Evolutionary conservation across 2,888 invertebrate species (phyloP).

Genomic region (Nasonia oneida): DNA sequence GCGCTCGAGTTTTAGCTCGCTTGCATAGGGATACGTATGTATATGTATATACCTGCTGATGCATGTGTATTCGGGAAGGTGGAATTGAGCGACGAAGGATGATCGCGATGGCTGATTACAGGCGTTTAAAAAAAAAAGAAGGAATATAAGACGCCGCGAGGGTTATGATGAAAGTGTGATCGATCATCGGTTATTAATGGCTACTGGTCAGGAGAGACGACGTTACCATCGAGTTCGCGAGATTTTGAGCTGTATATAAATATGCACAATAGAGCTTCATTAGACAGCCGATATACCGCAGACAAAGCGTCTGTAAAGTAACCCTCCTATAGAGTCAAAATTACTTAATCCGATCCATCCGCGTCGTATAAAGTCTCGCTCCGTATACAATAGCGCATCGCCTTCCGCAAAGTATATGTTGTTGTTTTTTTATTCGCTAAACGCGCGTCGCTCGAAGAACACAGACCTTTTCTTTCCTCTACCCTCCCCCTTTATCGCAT

Average conservation of each 20-base stretch:
- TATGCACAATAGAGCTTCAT: too few relatives aligned
- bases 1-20: not conserved
- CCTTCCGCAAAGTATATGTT: not conserved
- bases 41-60: not conserved
- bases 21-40: not conserved
- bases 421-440: not conserved
- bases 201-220: not conserved
- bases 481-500: not conserved
- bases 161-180: not conserved
- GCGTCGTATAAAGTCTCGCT: not conserved
- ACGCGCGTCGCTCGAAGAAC: not conserved
- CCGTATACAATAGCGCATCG: not conserved
- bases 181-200: not conserved
- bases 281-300: too few relatives aligned
- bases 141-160: not conserved
- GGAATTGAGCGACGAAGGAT: conserved; percentile 24
- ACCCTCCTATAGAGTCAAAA: not conserved
- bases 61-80: not conserved
- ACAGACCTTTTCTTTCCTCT: not conserved
- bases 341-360: conserved; percentile 13
- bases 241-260: too few relatives aligned
- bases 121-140: not conserved
- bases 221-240: not conserved
- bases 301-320: too few relatives aligned
- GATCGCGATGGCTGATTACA: conserved; percentile 14